Percentiles rank a stretch among this genome's conserved stretches.
Conservation (phyloP, 2,113 vertebrate species). For the Arothron firmamentum region DNA sequence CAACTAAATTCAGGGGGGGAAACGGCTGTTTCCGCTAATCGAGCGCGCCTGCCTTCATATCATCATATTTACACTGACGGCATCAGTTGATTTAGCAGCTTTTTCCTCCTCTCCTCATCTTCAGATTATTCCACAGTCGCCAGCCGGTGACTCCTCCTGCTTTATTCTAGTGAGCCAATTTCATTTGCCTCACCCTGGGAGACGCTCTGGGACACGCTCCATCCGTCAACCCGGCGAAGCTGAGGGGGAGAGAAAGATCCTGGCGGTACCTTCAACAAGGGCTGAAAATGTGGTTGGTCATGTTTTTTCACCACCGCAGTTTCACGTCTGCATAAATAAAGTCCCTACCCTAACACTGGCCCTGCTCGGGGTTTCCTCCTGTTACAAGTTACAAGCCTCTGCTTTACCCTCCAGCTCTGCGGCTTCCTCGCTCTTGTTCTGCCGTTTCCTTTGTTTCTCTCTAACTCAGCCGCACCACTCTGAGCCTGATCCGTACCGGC, state of each 20-base stretch:
- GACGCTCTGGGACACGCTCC: constrained; percentile 15
- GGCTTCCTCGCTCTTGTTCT: neutral
- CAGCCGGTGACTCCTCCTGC: constrained; percentile 35
- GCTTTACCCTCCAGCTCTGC: neutral
- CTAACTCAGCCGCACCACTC: constrained; percentile 31
- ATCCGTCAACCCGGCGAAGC: constrained; percentile 30
- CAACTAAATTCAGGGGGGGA: too few relatives aligned
- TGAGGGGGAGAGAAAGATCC: constrained; percentile 16
- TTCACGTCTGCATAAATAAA: too few relatives aligned
- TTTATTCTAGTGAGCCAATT: constrained; percentile 31
- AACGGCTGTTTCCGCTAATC: constrained; percentile 19
- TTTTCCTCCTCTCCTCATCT: constrained; percentile 21
- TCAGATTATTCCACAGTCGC: constrained; percentile 34
- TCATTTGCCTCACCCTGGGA: constrained; percentile 31
- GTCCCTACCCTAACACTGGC: too few relatives aligned
- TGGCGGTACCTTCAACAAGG: constrained; percentile 12
- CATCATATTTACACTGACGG: constrained; percentile 37
- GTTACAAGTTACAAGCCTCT: neutral
- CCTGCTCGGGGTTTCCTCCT: too few relatives aligned
- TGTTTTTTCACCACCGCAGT: too few relatives aligned
- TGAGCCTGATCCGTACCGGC: constrained; percentile 71
- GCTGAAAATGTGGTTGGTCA: too few relatives aligned
- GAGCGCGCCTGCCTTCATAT: constrained; percentile 27
- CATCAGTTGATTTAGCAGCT: constrained; percentile 43
- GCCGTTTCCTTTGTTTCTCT: constrained; percentile 50